phyloP scores from a whole-genome alignment of 1,140 invertebrate genomes.

The Phocides pigmalion region DNA sequence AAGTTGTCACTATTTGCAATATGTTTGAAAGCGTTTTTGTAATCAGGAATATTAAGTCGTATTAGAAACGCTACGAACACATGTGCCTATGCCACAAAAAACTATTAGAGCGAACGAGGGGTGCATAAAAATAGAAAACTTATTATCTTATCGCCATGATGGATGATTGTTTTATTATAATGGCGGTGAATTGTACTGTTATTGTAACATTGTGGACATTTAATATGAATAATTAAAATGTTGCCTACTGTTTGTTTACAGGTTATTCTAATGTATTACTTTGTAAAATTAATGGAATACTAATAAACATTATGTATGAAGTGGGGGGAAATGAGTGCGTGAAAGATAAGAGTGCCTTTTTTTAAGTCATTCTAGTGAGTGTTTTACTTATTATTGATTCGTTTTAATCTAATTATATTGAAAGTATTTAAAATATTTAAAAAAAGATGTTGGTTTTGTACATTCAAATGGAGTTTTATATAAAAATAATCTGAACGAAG shows the following conservation, averaged over 20 bases:
- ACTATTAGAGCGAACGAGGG: constrained; percentile 57
- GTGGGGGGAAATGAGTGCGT: too few relatives aligned
- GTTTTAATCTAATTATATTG: too few relatives aligned
- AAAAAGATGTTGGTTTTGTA: too few relatives aligned
- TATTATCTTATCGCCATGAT: constrained; percentile 73
- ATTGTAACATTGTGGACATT: constrained; percentile 14
- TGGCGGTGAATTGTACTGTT: constrained; percentile 42
- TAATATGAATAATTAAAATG: constrained; percentile 10
- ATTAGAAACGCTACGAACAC: constrained; percentile 35
- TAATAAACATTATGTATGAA: background rate
- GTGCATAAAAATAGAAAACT: constrained; percentile 71
- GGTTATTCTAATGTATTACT: background rate
- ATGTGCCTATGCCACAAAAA: constrained; percentile 58
- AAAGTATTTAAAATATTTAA: too few relatives aligned
- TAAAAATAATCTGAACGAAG: too few relatives aligned
- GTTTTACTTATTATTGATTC: too few relatives aligned
- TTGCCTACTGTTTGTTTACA: background rate
- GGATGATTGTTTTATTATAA: constrained; percentile 62
- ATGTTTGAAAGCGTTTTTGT: constrained; percentile 15
- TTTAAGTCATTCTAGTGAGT: too few relatives aligned
- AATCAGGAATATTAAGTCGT: constrained; percentile 16
- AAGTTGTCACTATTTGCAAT: constrained; percentile 28
- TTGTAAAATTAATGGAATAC: background rate
- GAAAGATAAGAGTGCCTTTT: too few relatives aligned
- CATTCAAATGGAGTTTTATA: too few relatives aligned